Base-by-base conservation (phyloP, 37 sponge, comb jelly and placozoan genomes). In the Trichoplax adhaerens region DNA sequence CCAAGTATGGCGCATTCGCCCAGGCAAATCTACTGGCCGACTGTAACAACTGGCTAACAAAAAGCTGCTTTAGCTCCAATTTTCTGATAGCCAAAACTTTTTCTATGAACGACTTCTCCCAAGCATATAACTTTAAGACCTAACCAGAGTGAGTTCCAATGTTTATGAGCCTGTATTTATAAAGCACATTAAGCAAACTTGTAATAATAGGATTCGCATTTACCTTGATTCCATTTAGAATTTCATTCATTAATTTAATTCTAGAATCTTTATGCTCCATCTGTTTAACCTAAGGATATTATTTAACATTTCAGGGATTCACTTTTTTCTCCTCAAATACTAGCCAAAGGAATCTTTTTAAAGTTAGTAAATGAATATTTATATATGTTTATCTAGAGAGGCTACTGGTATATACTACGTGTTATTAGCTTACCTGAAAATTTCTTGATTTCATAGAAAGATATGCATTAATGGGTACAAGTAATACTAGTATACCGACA, bases 71-170 rank as follows among this genome's bases (percentile, higher is more conserved):
- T 74, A 97, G 70, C 60, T 97, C 99, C 29, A 74, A 50, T 0
- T 62, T 54, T n/a, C 99, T 70, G 49, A 97, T 81, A 12, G 62
- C 79, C 65, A 75, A 69, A 12, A 97, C 77, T 53, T 74, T 76
- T 7, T 78, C 72, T 67, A 79, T 71, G 70, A 29, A 74, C n/a
- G 75, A 74, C 51, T 75, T 71, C 82, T 97, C 99, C 99, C 99
- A 97, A 0, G 93, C 93, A 72, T 97, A 91, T 64, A 97, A 75
- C 70, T 97, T 97, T 72, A 97, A 92, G 62, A 97, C 99, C 81
- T 91, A 29, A 29, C 29, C 29, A 29, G 29, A 29, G 29, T 29
- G 29, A 29, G 29, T 29, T 29, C 29, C 29, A 29, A 29, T 29
- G 29, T 29, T 29, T 29, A 29, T 29, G 29, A 29, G 29, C 29